Conservation (phyloP, 2,797 vertebrate genomes). For the Dallia pectoralis region DNA sequence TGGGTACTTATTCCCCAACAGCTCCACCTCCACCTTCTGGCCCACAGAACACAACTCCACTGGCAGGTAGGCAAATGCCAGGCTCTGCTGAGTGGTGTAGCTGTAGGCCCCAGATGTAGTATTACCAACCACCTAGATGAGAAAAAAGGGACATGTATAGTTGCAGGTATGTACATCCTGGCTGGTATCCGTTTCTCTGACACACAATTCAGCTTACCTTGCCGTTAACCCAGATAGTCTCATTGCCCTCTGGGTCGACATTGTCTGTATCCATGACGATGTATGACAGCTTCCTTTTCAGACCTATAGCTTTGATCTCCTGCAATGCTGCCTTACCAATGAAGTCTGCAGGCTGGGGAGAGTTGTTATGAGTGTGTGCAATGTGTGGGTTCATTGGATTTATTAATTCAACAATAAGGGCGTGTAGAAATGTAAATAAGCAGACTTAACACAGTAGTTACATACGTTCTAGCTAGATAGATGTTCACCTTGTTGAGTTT, state of each 20-base stretch:
- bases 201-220: constrained; percentile 72
- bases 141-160: not conserved
- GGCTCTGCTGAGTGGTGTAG: constrained; percentile 83
- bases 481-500: constrained; percentile 91
- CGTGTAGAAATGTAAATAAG: not conserved
- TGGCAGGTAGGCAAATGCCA: constrained; percentile 93
- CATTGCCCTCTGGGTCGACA: constrained; percentile 95
- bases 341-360: constrained; percentile 77
- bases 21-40: constrained; percentile 90
- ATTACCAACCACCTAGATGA: constrained; percentile 89
- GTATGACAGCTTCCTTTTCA: constrained; percentile 87
- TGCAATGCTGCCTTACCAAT: constrained; percentile 85
- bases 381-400: not conserved
- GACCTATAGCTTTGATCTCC: constrained; percentile 86
- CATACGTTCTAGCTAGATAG: not conserved
- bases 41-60: constrained; percentile 79
- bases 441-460: not conserved
- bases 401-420: not conserved
- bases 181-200: not conserved
- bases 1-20: constrained; percentile 84
- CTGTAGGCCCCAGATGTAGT: constrained; percentile 95
- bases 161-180: not conserved
- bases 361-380: constrained; percentile 2
- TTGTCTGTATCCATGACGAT: constrained; percentile 85
- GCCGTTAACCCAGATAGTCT: constrained; percentile 89